Conservation (phyloP, 2,113 vertebrate species). For the Spea multiplicata region DNA sequence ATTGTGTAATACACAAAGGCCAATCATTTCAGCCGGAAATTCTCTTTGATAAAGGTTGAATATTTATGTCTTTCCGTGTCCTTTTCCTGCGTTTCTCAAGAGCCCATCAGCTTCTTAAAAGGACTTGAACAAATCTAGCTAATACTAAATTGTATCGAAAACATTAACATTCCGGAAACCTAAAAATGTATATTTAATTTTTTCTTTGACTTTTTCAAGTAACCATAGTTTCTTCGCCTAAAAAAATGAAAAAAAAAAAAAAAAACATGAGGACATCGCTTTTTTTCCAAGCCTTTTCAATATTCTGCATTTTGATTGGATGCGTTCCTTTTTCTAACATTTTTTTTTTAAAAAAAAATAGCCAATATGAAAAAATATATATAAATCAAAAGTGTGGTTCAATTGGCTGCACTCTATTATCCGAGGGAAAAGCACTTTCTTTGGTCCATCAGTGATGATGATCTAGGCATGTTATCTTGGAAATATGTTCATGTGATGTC, state of each 20-base stretch:
- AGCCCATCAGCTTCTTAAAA: conserved; percentile 3
- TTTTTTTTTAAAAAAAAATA: background rate
- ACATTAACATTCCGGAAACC: background rate
- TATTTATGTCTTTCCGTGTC: background rate
- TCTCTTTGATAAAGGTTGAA: background rate
- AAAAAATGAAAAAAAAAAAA: too few relatives aligned
- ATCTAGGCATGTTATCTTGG: conserved; percentile 1
- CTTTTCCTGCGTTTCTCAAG: background rate
- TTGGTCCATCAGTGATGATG: background rate
- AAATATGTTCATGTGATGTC: background rate
- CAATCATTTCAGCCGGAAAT: background rate
- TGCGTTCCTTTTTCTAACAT: background rate
- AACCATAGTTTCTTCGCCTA: too few relatives aligned
- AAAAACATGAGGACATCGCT: too few relatives aligned
- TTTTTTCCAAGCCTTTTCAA: conserved; percentile 31
- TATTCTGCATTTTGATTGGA: background rate
- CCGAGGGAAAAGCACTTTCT: background rate
- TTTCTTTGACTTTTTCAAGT: too few relatives aligned
- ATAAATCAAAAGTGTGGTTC: conserved; percentile 9
- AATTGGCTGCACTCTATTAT: conserved; percentile 14
- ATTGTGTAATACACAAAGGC: background rate
- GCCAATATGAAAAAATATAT: background rate
- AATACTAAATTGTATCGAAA: background rate
- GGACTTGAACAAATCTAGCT: conserved; percentile 6
- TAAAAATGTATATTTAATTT: too few relatives aligned